phyloP scores from a whole-genome alignment of 2,888 invertebrate genomes.

The Chorisops tibialis region DNA sequence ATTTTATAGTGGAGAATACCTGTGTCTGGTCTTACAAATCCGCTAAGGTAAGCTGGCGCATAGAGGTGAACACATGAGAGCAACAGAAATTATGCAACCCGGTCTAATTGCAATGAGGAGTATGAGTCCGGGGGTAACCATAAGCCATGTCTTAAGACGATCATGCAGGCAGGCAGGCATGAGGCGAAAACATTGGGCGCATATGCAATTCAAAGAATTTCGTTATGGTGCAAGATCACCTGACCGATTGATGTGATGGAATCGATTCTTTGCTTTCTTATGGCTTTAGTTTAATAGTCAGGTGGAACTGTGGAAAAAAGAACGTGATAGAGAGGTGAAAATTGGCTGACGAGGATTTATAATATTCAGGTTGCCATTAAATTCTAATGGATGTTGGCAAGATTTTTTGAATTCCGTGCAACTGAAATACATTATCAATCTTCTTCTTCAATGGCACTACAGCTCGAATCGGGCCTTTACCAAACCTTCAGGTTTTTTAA shows the following conservation, averaged over 20 bases:
- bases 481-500: no score
- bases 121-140: not conserved
- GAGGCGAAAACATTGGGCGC: conserved; percentile 1
- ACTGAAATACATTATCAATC: no score
- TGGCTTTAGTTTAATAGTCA: not conserved
- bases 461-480: no score
- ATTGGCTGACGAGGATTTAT: not conserved
- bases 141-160: no score
- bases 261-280: conserved; percentile 1
- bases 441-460: no score
- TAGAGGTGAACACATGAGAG: not conserved
- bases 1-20: no score
- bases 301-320: not conserved
- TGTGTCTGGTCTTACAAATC: no score
- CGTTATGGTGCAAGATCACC: conserved; percentile 16
- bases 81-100: conserved; percentile 20
- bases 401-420: no score
- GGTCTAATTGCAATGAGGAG: conserved; percentile 19
- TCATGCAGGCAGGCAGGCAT: not conserved
- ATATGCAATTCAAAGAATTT: conserved; percentile 20
- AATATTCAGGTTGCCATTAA: no score
- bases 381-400: no score
- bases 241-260: conserved; percentile 19
- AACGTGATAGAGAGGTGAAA: no score
- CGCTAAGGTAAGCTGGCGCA: no score